A percentile compares a stretch with the other conserved stretches of the same genome.
Evolutionary conservation across 2,113 vertebrate genomes (phyloP).

Genomic region (Amblyopsis rosae): DNA sequence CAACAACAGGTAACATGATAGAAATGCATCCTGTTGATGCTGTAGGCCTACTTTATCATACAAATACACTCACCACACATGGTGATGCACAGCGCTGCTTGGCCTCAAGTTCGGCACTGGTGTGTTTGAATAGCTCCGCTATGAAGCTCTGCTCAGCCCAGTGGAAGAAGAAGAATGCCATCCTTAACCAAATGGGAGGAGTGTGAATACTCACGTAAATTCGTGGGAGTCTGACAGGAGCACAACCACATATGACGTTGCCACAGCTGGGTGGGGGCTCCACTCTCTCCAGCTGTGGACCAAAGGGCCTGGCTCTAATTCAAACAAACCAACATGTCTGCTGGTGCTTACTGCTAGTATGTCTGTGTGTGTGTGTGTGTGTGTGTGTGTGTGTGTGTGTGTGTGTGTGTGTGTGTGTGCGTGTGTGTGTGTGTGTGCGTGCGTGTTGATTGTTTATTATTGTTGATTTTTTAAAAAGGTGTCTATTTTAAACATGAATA

Average conservation of each 20-base stretch:
- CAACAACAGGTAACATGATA: not conserved
- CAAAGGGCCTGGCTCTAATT: constrained; percentile 43
- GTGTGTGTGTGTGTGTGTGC: too few relatives aligned
- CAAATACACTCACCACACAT: constrained; percentile 68
- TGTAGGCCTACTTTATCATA: constrained; percentile 36
- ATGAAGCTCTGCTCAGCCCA: constrained; percentile 45
- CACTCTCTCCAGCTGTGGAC: constrained; percentile 55
- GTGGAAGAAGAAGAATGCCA: constrained; percentile 51
- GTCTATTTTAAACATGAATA: too few relatives aligned
- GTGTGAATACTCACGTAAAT: constrained; percentile 43
- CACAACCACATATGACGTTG: constrained; percentile 55
- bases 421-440: constrained; percentile 20
- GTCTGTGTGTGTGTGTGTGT: constrained; percentile 9
- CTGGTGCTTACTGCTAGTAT: not conserved
- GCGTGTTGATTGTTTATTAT: too few relatives aligned
- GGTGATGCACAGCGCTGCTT: constrained; percentile 20
- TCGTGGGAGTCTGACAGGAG: constrained; percentile 21
- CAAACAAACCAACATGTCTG: constrained; percentile 61
- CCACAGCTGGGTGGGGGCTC: constrained; percentile 62
- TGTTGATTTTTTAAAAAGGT: too few relatives aligned
- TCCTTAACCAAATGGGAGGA: constrained; percentile 54
- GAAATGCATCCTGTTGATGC: not conserved
- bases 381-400: constrained; percentile 2
- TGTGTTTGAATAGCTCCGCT: constrained; percentile 33
- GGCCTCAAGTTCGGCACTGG: constrained; percentile 18